These are phyloP conservation scores for Laticauda laticaudata DNA, from an alignment of 2,113 vertebrate genomes.

Conservation along the genomic window DNA sequence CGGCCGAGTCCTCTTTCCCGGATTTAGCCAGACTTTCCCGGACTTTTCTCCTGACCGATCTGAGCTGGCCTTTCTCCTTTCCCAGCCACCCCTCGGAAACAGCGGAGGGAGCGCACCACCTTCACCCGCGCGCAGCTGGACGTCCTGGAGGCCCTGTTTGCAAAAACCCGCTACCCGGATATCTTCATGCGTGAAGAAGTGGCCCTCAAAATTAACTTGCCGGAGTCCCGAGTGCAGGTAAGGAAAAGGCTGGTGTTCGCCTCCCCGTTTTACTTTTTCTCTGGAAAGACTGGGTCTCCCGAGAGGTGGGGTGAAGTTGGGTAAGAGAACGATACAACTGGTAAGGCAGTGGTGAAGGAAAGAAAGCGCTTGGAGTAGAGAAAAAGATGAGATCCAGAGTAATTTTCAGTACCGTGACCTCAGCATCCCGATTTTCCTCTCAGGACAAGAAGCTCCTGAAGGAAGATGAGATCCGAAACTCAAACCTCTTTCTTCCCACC, in stretches of 20 bases:
- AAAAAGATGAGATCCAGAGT: neutral
- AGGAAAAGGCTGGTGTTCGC: conserved; percentile 13
- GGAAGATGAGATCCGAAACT: neutral
- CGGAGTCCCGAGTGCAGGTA: conserved; percentile 93
- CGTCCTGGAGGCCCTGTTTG: conserved; percentile 91
- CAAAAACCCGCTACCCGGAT: conserved; percentile 96
- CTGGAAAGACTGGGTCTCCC: neutral
- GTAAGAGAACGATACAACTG: neutral
- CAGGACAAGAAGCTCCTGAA: neutral
- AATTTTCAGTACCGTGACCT: neutral
- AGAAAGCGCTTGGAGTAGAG: neutral
- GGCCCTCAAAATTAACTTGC: conserved; percentile 96
- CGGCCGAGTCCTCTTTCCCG: neutral
- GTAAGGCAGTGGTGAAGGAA: neutral
- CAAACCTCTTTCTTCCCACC: neutral
- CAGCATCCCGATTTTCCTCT: neutral
- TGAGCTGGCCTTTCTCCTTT: conserved; percentile 15
- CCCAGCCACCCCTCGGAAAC: conserved; percentile 89
- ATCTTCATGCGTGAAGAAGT: conserved; percentile 99
- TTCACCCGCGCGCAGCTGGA: conserved; percentile 96
- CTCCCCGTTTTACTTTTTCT: neutral
- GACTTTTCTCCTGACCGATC: neutral
- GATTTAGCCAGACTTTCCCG: neutral
- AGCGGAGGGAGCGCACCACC: conserved; percentile 93
- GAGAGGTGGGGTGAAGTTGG: fast-evolving